Percentiles rank a stretch among this genome's conserved stretches.
These are phyloP conservation scores for Charina bottae DNA, from an alignment of 2,113 vertebrate genomes.

Conservation along the genomic window DNA sequence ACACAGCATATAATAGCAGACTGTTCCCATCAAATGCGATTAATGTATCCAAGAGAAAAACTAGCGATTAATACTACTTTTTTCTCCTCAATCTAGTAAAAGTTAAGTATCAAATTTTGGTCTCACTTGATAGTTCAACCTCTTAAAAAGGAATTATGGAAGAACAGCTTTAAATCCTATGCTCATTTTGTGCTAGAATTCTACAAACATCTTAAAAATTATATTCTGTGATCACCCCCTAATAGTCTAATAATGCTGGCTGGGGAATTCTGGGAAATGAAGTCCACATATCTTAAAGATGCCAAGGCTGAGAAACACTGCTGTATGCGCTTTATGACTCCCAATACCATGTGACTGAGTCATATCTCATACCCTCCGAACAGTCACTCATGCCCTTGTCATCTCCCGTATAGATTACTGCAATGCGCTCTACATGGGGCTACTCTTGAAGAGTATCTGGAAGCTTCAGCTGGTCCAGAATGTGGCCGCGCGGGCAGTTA, in stretches of 20 bases:
- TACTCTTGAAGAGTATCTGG: too few relatives aligned
- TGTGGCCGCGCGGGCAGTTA: too few relatives aligned
- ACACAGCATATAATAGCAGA: slow-evolving; percentile 1
- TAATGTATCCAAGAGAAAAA: slow-evolving; percentile 42
- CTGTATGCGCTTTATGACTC: not conserved
- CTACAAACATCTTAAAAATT: not conserved
- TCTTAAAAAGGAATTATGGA: not conserved
- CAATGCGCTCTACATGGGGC: too few relatives aligned
- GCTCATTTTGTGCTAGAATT: not conserved
- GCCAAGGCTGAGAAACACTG: too few relatives aligned
- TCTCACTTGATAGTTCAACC: not conserved
- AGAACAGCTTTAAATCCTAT: not conserved
- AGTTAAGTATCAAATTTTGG: not conserved
- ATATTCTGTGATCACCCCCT: not conserved
- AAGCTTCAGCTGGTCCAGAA: too few relatives aligned
- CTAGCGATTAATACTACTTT: not conserved
- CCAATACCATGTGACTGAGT: not conserved
- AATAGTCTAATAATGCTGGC: not conserved
- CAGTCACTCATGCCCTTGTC: too few relatives aligned
- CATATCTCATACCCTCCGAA: not conserved
- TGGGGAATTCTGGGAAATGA: not conserved
- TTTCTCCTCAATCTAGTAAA: slow-evolving; percentile 4
- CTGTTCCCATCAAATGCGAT: slow-evolving; percentile 20
- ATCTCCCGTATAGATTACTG: too few relatives aligned
- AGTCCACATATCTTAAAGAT: not conserved